Evolutionary conservation across 2,113 vertebrate species (phyloP), one percentile per base, ranked within the genome.

Genomic region (Willisornis vidua): DNA sequence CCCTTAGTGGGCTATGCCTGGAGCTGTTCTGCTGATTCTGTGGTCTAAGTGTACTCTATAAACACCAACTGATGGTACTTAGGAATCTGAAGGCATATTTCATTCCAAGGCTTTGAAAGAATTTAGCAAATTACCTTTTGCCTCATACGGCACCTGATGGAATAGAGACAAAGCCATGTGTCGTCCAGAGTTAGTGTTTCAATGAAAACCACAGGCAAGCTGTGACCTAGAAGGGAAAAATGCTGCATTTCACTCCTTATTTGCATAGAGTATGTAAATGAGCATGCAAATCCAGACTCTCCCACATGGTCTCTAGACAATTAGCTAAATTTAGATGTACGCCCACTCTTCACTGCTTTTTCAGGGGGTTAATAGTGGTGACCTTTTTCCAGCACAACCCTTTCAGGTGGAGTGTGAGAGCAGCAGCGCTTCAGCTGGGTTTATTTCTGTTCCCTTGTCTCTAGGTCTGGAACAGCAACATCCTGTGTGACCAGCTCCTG

Each of bases 401-500:
- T 78, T 62, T 29, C 35, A 37, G 35, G 78, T 26, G 13, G 59
- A 48, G 31, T 1, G 62, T 23, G 74, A 70, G 59, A 19, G 51
- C 63, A 88, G 74, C 59, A 20, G 35, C 20, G 19, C 7, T 80
- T 41, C 75, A 90, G 41, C 61, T 61, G 29, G 1, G 2, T 39
- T 72, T n/a, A 16, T 72, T 49, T 77, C 85, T 61, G 59, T 57
- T 85, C 22, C n/a, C 31, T 73, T 37, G 17, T 85, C 57, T 24
- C 6, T 85, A 99, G 99, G 98, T 99, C 39, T 99, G 99, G 99
- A 98, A 98, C 97, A 98, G 98, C 82, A 98, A 97, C 3, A 75
- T 98, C 17, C 96, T 99, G 46, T 96, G 98, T 33, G 98, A 99
- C 93, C 97, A 97, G 87, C 98, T 99, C 65, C 96, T 99, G 87